Percentiles rank a stretch among this genome's conserved stretches.
Conservation (phyloP, 2,797 vertebrate species). For the Enteromius argenteus region DNA sequence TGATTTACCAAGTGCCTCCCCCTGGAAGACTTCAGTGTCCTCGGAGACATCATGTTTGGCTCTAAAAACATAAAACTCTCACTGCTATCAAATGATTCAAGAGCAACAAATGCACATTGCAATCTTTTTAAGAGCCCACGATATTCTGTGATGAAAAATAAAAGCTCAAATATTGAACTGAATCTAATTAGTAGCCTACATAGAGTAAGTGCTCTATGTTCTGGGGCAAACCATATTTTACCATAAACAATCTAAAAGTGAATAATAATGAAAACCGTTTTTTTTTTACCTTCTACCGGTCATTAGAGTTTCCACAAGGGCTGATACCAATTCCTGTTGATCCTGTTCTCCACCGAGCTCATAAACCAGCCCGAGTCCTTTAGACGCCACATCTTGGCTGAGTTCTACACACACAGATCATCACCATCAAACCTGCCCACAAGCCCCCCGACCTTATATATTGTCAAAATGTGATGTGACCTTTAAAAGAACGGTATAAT, state of each 20-base stretch:
- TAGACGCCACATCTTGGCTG: slow-evolving; percentile 97
- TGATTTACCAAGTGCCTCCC: slow-evolving; percentile 91
- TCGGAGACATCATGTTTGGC: slow-evolving; percentile 89
- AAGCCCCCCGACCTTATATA: background rate
- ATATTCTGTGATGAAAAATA: background rate
- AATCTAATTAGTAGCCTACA: background rate
- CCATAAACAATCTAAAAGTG: background rate
- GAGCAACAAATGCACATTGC: background rate
- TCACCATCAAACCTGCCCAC: background rate
- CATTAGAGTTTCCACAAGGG: slow-evolving; percentile 96
- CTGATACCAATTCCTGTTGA: slow-evolving; percentile 94
- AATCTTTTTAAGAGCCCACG: background rate
- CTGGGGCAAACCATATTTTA: background rate
- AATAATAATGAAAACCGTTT: background rate
- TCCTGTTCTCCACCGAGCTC: slow-evolving; percentile 93
- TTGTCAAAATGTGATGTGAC: background rate
- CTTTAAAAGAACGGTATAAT: background rate
- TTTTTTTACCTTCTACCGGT: slow-evolving; percentile 94
- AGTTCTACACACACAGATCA: slow-evolving; percentile 81
- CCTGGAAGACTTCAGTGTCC: slow-evolving; percentile 95
- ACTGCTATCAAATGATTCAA: background rate
- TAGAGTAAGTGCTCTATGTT: background rate
- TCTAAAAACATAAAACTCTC: slow-evolving; percentile 73
- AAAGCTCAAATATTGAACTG: background rate
- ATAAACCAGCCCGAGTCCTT: slow-evolving; percentile 96